Evolutionary conservation across 2,113 vertebrate genomes (phyloP), one percentile per base, ranked within the genome.

Genomic region (Bagarius yarrelli): DNA sequence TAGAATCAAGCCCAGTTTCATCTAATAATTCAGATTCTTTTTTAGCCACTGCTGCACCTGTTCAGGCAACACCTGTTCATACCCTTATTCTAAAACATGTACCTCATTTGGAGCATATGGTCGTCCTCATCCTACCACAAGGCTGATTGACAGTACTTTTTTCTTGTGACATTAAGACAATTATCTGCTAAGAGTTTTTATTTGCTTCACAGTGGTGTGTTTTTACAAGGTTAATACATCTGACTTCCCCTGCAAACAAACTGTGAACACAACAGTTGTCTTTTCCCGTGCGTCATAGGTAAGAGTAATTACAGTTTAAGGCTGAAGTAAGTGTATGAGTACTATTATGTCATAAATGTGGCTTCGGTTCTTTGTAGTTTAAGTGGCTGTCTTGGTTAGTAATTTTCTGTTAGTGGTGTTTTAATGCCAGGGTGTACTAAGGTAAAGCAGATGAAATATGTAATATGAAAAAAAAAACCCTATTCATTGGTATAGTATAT

Each of bases 271-370:
- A 21, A 27, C 18, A 44, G 60, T 21, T 55, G 27, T 56, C 47
- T 36, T 60, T 27, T 32, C 40, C n/a, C 40, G 23, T 36, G 23
- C 69, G 21, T 80, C 79, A 81, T 21, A 4, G 27, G 23, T 18
- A 73, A 44, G 47, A 21, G 34, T 72, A 81, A 81, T 76, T 76
- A 52, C 52, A 75, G 80, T 30, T 63, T 36, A 52, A 81, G 50
- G 50, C 70, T 81, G 60, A 52, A 64, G 61, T 4, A 27, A 53
- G 70, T 59, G 40, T 66, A 50, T 66, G 44, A 74, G 74, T 75
- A 66, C 30, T 34, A 60, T 75, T 81, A 64, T 79, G 64, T 70
- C 64, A 79, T 50, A 64, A 47, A 13, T 56, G 14, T 30, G 40
- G n/a, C 47, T 80, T 61, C 5, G 2, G 40, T 40, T 63, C 40